Evolutionary conservation across 2,888 invertebrate species (phyloP).

Genomic region (Drosophila stalkeri): DNA sequence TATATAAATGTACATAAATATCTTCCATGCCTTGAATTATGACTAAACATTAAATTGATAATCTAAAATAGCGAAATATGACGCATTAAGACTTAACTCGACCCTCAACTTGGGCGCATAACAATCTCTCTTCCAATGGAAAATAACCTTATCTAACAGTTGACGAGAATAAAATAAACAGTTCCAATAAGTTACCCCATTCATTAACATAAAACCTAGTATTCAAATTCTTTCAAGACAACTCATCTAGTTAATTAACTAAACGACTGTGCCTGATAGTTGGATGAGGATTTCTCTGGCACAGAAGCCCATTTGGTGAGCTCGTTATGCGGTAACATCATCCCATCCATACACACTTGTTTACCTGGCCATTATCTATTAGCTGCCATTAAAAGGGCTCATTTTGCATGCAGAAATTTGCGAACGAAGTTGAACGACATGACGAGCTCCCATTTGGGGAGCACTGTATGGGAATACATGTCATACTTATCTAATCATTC

Average conservation of each 20-base stretch:
- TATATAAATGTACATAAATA: conserved; percentile 1
- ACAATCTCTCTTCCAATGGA: not conserved
- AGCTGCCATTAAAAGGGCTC: conserved; percentile 48
- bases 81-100: not conserved
- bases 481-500: conserved; percentile 70
- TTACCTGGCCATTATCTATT: conserved; percentile 50
- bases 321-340: conserved; percentile 8
- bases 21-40: conserved; percentile 24
- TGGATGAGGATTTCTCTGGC: not conserved
- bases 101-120: conserved; percentile 1
- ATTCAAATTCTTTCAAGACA: not conserved
- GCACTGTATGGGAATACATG: conserved; percentile 26
- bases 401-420: conserved; percentile 59
- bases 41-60: conserved; percentile 3
- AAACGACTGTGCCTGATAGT: not conserved
- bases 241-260: conserved; percentile 1
- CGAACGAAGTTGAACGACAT: conserved; percentile 29
- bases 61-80: not conserved
- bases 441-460: conserved; percentile 38
- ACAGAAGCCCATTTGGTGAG: conserved; percentile 2
- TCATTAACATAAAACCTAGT: not conserved
- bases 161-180: not conserved
- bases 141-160: conserved; percentile 3
- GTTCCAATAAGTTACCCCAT: not conserved
- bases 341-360: conserved; percentile 12